Evolutionary conservation across 2,888 invertebrate genomes (phyloP), one percentile per base, ranked within the genome.

Genomic region (Sipunculus nudus): DNA sequence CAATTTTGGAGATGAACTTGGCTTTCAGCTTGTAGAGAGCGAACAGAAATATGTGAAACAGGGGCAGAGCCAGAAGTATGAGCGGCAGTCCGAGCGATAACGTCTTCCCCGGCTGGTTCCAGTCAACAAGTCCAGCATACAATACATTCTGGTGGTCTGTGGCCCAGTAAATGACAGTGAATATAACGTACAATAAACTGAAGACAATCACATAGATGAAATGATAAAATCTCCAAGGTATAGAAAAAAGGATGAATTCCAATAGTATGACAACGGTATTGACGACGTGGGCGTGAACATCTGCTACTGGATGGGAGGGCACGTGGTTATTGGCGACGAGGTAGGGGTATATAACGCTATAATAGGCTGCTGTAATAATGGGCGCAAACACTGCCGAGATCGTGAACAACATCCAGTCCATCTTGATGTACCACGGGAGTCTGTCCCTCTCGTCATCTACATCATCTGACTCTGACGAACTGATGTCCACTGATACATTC

Each of bases 121-220:
- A 80, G 60, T 81, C 79, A 32, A 80, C 48, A 6, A 81, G 72
- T 5, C 62, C 55, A 5, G 76, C 76, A 61, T 81, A 81, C 43
- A 81, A 66, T 1, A 79, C 74, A 43, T 69, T 56, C 13, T 31
- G 62, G 46, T 77, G 75, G 47, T 78, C 76, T 13, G 63, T 64
- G 1, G 71, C 67, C 74, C 77, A 81, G 57, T 75, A 79, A 25
- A 79, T 66, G 16, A 69, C 61, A 40, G 73, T 75, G 63, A 80
- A 80, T 3, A 75, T 35, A 1, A 73, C 26, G 57, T 81, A 81
- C 3, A 73, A 43, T 1, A 74, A 0, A 0, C 74, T 77, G 52
- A 75, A 79, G 0, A 70, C 28, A 2, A 75, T 35, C 1, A 76
- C 65, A 58, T 75, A 77, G 16, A 77, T 46, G 25, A 65, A 66